A percentile compares a stretch with the other conserved stretches of the same genome.
phyloP scores from a whole-genome alignment of 2,888 invertebrate genomes.

The Eucera pruinosa region DNA sequence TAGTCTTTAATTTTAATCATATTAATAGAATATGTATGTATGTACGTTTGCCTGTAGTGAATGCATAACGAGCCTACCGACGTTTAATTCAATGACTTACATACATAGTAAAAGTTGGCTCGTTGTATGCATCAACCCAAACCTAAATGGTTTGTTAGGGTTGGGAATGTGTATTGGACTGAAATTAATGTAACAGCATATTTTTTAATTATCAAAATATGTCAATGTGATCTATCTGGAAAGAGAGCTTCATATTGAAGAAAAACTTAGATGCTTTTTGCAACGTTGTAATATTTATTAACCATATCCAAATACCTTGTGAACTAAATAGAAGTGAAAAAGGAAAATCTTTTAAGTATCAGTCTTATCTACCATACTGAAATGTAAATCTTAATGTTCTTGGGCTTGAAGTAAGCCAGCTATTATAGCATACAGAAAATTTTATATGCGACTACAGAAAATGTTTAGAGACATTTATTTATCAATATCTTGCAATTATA shows the following conservation, averaged over 20 bases:
- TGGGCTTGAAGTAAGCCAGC: constrained; percentile 45
- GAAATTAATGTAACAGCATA: constrained; percentile 71
- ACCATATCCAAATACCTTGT: constrained; percentile 68
- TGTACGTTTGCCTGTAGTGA: constrained; percentile 79
- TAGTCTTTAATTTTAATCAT: constrained; percentile 85
- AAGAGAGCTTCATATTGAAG: constrained; percentile 73
- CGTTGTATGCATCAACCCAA: constrained; percentile 69
- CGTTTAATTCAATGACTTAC: constrained; percentile 74
- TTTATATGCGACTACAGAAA: constrained; percentile 68
- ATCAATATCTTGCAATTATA: constrained; percentile 68
- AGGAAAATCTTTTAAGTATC: constrained; percentile 54
- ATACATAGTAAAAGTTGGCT: constrained; percentile 64
- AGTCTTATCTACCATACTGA: constrained; percentile 55
- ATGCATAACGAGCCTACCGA: constrained; percentile 72
- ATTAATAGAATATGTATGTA: constrained; percentile 77
- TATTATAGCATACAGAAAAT: constrained; percentile 58
- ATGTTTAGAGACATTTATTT: constrained; percentile 71
- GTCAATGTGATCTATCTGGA: constrained; percentile 66
- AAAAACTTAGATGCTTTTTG: constrained; percentile 74
- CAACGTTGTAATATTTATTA: constrained; percentile 73
- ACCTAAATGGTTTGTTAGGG: constrained; percentile 72
- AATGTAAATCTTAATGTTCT: constrained; percentile 54
- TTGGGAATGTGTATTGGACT: constrained; percentile 81
- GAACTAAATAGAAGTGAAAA: constrained; percentile 57
- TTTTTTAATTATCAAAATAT: constrained; percentile 70